These are phyloP conservation scores for Chloroclysta siterata DNA, from an alignment of 2,888 invertebrate genomes.

Conservation along the genomic window DNA sequence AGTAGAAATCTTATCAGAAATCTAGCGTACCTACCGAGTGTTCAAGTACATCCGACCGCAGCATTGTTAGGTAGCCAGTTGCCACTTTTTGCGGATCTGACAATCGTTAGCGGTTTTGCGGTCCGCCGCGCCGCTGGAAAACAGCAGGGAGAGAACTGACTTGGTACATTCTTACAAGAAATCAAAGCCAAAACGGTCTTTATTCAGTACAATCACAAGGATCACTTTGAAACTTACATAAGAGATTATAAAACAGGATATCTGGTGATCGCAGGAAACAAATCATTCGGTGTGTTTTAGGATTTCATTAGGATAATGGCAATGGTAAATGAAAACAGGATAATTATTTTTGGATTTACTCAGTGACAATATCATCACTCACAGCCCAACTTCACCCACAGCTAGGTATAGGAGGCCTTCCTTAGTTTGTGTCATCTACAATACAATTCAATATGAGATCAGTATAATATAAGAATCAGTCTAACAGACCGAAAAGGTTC, in stretches of 20 bases:
- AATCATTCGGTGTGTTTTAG: slow-evolving; percentile 3
- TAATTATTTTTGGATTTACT: too few species aligned
- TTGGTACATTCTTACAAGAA: slow-evolving; percentile 1
- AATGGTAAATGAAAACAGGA: too few species aligned
- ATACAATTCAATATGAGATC: too few species aligned
- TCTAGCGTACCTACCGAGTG: slow-evolving; percentile 30
- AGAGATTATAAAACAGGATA: slow-evolving; percentile 19
- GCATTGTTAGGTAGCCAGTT: slow-evolving; percentile 46
- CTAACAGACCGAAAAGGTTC: too few species aligned
- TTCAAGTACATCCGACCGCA: slow-evolving; percentile 38
- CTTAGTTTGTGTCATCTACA: too few species aligned
- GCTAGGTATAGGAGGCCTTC: too few species aligned
- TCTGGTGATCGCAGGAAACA: neutral
- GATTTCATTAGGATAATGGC: neutral
- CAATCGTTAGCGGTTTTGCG: slow-evolving; percentile 62
- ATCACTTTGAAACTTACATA: too few species aligned
- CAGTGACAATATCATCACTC: too few species aligned
- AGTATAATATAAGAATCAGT: too few species aligned
- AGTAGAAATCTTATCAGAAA: slow-evolving; percentile 34
- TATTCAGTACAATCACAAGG: too few species aligned
- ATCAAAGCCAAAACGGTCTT: too few species aligned
- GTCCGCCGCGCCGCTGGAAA: slow-evolving; percentile 49
- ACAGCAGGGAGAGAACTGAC: slow-evolving; percentile 30
- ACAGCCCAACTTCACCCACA: too few species aligned
- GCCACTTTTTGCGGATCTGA: slow-evolving; percentile 53